Base-by-base conservation (phyloP, 2,113 vertebrate genomes). In the Diadophis punctatus region DNA sequence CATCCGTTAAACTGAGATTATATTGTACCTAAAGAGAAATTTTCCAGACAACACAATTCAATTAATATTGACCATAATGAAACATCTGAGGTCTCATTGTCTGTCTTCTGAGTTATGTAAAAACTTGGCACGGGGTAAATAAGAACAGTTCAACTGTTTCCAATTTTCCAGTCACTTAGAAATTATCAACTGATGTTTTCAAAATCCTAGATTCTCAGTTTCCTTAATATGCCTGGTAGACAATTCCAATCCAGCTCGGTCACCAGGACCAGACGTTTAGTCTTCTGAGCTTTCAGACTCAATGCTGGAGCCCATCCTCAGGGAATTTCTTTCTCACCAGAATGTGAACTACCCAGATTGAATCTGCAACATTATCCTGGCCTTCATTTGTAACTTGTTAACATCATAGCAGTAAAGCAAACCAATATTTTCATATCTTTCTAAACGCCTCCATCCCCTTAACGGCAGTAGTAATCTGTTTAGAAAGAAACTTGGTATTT, bases 191-290 rank as follows among this genome's bases (percentile, higher is more conserved):
- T 3, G 55, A 74, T 90, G 34, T 63, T 96, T 56, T 92, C 23
- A 90, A 94, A 96, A 60, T 55, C 58, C 27, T 52, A 88, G 90
- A 94, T 93, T 95, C 93, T 95, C 80, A 94, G 90, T 96, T 96
- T 90, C 95, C 92, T 88, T 95, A 96, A 96, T 95, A 90, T 0
- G 0, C 51, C 94, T 94, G 92, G 91, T 88, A 95, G 94, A 91
- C 88, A 94, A 85, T 86, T 93, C 95, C 58, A 60, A 60, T 60
- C 25, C 3, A 10, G 9, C 3, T 60, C 58, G 3, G 25, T 27
- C 58, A 60, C 58, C 9, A 27, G 25, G 25, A 58, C 23, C 8
- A 58, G 56, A 27, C 8, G 23, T 27, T 27, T 58, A 27, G 56
- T 58, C 23, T 58, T 58, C 56, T 27, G 56, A 60, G 9, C 25